Percentiles rank a stretch among this genome's conserved stretches.
Evolutionary conservation across 2,113 vertebrate genomes (phyloP).

Genomic region (Silurus asotus): DNA sequence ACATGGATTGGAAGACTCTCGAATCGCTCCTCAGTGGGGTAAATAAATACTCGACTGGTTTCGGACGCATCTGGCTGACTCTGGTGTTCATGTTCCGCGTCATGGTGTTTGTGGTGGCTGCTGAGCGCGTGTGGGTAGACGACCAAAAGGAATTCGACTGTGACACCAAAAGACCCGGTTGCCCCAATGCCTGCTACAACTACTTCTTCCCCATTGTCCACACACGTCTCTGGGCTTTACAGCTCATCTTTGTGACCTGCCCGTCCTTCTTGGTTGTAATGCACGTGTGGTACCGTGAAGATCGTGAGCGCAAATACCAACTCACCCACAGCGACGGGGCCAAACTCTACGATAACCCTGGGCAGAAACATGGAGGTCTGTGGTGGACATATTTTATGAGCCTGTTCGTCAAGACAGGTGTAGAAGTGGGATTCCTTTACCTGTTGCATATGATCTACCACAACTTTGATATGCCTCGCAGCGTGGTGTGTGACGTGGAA

Average conservation of each 20-base stretch:
- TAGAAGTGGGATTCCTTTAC: constrained; percentile 76
- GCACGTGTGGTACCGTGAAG: constrained; percentile 75
- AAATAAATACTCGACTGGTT: constrained; percentile 80
- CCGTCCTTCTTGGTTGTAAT: constrained; percentile 81
- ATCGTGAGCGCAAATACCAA: constrained; percentile 70
- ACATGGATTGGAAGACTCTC: constrained; percentile 79
- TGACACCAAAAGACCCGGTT: constrained; percentile 79
- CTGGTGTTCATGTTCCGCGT: constrained; percentile 81
- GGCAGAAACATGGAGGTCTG: constrained; percentile 84
- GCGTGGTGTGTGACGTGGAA: constrained; percentile 70
- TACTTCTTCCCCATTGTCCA: constrained; percentile 88
- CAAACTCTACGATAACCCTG: constrained; percentile 67
- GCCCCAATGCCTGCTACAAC: constrained; percentile 79
- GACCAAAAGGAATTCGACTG: constrained; percentile 80
- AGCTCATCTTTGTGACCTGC: constrained; percentile 91
- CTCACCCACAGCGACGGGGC: constrained; percentile 64
- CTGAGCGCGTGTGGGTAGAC: constrained; percentile 76
- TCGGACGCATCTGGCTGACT: constrained; percentile 80
- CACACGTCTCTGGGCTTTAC: constrained; percentile 88
- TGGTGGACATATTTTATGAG: constrained; percentile 89
- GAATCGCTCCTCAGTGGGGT: constrained; percentile 76
- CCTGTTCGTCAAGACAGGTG: constrained; percentile 74
- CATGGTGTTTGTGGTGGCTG: constrained; percentile 78
- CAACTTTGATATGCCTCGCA: constrained; percentile 73
- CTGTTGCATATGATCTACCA: constrained; percentile 75